Percentiles rank a stretch among this genome's conserved stretches.
These are phyloP conservation scores for Glossosoma conforme DNA, from an alignment of 1,140 invertebrate genomes.

Conservation along the genomic window DNA sequence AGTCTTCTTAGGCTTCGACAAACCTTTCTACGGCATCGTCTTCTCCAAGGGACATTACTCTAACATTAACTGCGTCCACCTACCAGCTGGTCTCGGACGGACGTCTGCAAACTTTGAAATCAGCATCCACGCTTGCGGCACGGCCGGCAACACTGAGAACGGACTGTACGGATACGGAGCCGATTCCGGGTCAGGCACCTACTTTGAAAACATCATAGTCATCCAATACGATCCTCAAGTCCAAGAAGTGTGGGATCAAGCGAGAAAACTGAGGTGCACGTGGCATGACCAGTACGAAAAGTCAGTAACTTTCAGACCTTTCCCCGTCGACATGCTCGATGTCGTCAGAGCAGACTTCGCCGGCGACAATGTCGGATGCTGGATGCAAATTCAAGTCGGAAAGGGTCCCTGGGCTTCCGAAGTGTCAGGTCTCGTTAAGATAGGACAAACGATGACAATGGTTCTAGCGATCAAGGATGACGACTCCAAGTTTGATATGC, in stretches of 20 bases:
- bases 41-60: slow-evolving; percentile 91
- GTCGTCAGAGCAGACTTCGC: slow-evolving; percentile 90
- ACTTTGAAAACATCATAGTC: slow-evolving; percentile 92
- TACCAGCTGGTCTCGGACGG: slow-evolving; percentile 81
- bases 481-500: slow-evolving; percentile 93
- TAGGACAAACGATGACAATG: slow-evolving; percentile 96
- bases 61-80: slow-evolving; percentile 85
- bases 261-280: slow-evolving; percentile 84
- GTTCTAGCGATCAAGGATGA: slow-evolving; percentile 93
- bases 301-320: slow-evolving; percentile 88
- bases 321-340: slow-evolving; percentile 93
- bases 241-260: slow-evolving; percentile 95
- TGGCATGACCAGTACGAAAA: slow-evolving; percentile 97
- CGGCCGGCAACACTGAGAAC: slow-evolving; percentile 84
- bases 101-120: slow-evolving; percentile 87
- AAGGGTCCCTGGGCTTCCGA: slow-evolving; percentile 95
- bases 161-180: slow-evolving; percentile 77
- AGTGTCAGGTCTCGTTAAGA: slow-evolving; percentile 90
- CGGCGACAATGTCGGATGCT: slow-evolving; percentile 92
- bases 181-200: slow-evolving; percentile 83
- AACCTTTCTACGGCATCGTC: slow-evolving; percentile 91
- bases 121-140: slow-evolving; percentile 85
- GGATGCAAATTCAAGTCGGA: slow-evolving; percentile 92
- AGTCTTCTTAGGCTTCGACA: slow-evolving; percentile 87
- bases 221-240: slow-evolving; percentile 93